Conservation (phyloP, 2,113 vertebrate species). For the Nyctereutes procyonoides region DNA sequence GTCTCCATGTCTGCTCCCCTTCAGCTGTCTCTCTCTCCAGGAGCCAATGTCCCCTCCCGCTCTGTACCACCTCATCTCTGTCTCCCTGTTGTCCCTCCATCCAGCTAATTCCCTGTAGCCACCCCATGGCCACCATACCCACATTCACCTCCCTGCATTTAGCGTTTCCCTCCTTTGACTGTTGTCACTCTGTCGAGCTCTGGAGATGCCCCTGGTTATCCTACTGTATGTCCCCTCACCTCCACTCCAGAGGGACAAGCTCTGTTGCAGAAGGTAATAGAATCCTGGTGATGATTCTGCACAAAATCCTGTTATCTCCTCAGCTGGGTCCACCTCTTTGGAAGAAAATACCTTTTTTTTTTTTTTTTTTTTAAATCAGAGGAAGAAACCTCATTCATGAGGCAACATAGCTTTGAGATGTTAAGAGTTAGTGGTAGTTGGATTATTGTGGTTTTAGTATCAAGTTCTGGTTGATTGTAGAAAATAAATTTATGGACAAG, state of each 20-base stretch:
- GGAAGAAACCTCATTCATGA: background rate
- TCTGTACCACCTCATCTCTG: rapidly evolving
- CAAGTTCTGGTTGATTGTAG: background rate
- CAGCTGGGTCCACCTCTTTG: background rate
- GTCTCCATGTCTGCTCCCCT: background rate
- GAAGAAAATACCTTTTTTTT: background rate
- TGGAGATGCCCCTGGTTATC: background rate
- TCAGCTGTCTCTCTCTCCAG: background rate
- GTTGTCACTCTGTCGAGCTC: background rate
- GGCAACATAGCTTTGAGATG: background rate
- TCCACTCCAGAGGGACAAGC: background rate
- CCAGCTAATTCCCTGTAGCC: background rate
- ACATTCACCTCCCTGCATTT: rapidly evolving
- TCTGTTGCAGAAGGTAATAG: background rate
- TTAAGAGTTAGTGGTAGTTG: background rate
- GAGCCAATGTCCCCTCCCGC: background rate
- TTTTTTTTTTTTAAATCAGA: background rate
- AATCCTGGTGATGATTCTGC: background rate
- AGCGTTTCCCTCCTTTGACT: background rate
- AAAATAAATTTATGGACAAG: background rate
- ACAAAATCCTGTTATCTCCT: background rate
- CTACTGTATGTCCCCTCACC: background rate
- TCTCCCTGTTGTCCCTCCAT: background rate
- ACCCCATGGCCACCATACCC: too few species aligned
- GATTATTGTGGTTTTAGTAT: background rate